Evolutionary conservation across 2,888 invertebrate species (phyloP).

Genomic region (Eristalinus aeneus): DNA sequence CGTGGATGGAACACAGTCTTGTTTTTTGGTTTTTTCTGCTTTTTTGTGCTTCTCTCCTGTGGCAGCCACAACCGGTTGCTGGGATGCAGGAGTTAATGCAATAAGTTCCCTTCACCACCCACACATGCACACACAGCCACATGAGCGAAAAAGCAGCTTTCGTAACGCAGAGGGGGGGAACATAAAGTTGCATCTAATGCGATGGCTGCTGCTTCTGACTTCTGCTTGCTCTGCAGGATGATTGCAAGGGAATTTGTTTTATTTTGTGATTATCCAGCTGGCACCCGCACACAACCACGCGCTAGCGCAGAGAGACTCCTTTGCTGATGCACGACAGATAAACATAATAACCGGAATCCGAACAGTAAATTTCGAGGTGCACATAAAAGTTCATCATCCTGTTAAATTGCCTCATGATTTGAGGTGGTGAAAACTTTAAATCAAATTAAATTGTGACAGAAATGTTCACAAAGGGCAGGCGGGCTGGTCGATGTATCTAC

Average conservation of each 20-base stretch:
- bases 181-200: slow-evolving; percentile 60
- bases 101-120: neutral
- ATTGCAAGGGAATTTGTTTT: slow-evolving; percentile 52
- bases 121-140: slow-evolving; percentile 27
- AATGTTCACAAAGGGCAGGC: neutral
- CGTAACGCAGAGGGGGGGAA: slow-evolving; percentile 6
- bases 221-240: slow-evolving; percentile 10
- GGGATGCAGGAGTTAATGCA: slow-evolving; percentile 48
- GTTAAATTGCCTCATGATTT: slow-evolving; percentile 41
- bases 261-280: slow-evolving; percentile 49
- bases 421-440: slow-evolving; percentile 36
- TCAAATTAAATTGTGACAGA: slow-evolving; percentile 35
- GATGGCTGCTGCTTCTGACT: slow-evolving; percentile 33
- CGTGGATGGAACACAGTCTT: neutral
- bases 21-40: neutral
- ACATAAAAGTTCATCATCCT: slow-evolving; percentile 37
- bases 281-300: neutral
- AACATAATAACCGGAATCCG: slow-evolving; percentile 4
- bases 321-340: neutral
- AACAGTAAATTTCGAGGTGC: slow-evolving; percentile 13
- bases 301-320: too few relatives aligned
- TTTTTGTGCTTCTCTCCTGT: neutral
- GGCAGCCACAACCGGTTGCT: slow-evolving; percentile 27
- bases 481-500: neutral
- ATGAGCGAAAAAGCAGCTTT: slow-evolving; percentile 6